These are phyloP conservation scores for Oceanites oceanicus DNA, from an alignment of 2,113 vertebrate species.

Conservation along the genomic window DNA sequence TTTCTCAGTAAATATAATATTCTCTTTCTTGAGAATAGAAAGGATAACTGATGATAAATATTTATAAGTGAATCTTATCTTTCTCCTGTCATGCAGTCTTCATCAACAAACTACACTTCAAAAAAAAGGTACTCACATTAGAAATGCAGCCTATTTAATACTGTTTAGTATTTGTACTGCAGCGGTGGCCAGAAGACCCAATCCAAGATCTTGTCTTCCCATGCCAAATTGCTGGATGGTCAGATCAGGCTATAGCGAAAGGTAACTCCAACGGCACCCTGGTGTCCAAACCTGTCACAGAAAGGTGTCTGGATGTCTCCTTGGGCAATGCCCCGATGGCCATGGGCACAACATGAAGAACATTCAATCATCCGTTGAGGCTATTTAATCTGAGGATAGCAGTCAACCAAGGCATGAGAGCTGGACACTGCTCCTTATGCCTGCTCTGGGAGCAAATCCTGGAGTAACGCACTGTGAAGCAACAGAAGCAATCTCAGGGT, in stretches of 20 bases:
- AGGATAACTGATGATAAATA: constrained; percentile 31
- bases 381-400: not conserved
- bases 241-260: not conserved
- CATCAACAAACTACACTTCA: not conserved
- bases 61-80: constrained; percentile 39
- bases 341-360: not conserved
- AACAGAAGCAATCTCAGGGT: not conserved
- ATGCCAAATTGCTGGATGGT: not conserved
- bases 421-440: not conserved
- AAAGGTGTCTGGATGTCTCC: not conserved
- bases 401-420: not conserved
- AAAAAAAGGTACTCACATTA: not conserved
- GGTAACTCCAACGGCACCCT: not conserved
- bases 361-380: not conserved
- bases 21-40: constrained; percentile 34
- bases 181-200: not conserved
- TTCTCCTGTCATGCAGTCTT: not conserved
- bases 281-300: not conserved
- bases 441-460: not conserved
- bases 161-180: not conserved
- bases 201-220: not conserved
- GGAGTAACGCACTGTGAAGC: not conserved
- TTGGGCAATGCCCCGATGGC: not conserved
- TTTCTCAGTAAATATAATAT: constrained; percentile 23
- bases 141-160: not conserved